Percentiles rank a stretch among this genome's conserved stretches.
phyloP scores from a whole-genome alignment of 1,140 invertebrate species.

The Cephus cinctus region DNA sequence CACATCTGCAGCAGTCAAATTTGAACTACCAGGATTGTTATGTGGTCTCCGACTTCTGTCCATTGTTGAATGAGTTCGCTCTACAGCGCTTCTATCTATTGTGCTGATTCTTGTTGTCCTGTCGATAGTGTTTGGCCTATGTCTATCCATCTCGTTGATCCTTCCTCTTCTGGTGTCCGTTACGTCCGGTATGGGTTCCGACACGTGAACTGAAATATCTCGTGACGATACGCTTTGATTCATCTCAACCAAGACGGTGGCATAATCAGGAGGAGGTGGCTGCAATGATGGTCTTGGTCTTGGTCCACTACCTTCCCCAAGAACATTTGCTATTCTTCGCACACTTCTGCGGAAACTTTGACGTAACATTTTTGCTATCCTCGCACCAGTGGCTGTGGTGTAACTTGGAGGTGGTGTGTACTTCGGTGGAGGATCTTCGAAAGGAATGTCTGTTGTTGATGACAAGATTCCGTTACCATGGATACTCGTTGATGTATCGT shows the following conservation, averaged over 20 bases:
- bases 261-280: conserved; percentile 64
- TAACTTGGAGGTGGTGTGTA: conserved; percentile 92
- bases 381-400: conserved; percentile 83
- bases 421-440: conserved; percentile 85
- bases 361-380: conserved; percentile 75
- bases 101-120: conserved; percentile 25
- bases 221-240: conserved; percentile 42
- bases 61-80: conserved; percentile 24
- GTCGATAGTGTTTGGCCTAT: conserved; percentile 41
- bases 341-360: conserved; percentile 81
- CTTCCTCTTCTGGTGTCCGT: conserved; percentile 5
- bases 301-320: conserved; percentile 47
- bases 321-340: conserved; percentile 61
- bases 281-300: conserved; percentile 42
- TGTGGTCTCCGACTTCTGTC: conserved; percentile 15
- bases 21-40: conserved; percentile 34
- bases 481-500: conserved; percentile 30
- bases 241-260: conserved; percentile 64
- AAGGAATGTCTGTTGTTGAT: conserved; percentile 44
- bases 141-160: conserved; percentile 16
- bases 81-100: conserved; percentile 15
- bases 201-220: conserved; percentile 27
- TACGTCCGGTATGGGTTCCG: conserved; percentile 30
- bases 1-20: conserved; percentile 59
- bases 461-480: conserved; percentile 44